Evolutionary conservation across 53 echinoderm and acorn worm genomes (phyloP), one percentile per base, ranked within the genome.

Genomic region (Arbacia lixula): DNA sequence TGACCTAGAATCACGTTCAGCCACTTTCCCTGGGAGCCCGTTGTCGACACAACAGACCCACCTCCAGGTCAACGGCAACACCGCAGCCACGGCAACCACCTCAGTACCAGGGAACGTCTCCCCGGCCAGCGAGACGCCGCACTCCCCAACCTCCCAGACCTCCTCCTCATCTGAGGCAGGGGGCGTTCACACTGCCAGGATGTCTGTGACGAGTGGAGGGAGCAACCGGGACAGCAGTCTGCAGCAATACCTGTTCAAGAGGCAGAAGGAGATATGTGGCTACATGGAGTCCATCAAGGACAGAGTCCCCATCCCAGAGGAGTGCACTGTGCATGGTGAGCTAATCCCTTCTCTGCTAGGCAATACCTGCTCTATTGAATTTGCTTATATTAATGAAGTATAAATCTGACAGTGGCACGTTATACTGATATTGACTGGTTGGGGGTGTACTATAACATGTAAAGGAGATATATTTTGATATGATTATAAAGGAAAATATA

Each of bases 221-320:
- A 89, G 86, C 53, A 92, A 88, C 71, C 33, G 94, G 31, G 94
- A 97, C 74, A 97, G 98, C 75, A 92, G 94, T 69, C 69, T 97
- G 60, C 98, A 97, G 76, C 90, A 90, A 74, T 97, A 97, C 83
- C 83, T 97, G 68, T 88, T 92, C 36, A 87, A 94, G 32, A 76
- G 97, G 55, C 93, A 94, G 53, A 92, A 87, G 82, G 97, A 97
- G 76, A 97, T 97, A 65, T 90, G 66, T 66, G 88, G 87, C 60
- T 97, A 94, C 52, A 94, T 97, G 88, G 98, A 97, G 22, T 94
- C 98, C 27, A 94, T 94, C 46, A 97, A 90, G 56, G 89, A 86
- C 51, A 88, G 83, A 80, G 90, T 97, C 58, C 98, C 98, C 0
- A 88, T 97, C 24, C 98, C 98, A 16, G 88, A 94, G 35, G 94